Evolutionary conservation across 2,797 vertebrate genomes (phyloP).

Genomic region (Staurois parvus): DNA sequence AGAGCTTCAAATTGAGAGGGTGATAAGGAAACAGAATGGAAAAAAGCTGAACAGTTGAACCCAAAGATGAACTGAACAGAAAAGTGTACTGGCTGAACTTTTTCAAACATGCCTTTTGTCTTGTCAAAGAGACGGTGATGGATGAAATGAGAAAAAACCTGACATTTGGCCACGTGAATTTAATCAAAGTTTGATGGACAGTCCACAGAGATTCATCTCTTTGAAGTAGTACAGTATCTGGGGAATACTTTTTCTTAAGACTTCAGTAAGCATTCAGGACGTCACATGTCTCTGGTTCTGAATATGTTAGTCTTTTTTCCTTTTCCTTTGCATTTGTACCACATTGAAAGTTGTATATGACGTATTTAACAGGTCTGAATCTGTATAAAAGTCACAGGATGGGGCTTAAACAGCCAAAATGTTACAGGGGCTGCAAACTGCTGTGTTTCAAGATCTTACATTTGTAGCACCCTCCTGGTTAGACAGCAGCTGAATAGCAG

Average conservation of each 20-base stretch:
- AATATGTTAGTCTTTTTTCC: too few relatives aligned
- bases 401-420: too few relatives aligned
- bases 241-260: neutral
- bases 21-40: constrained; percentile 49
- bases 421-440: too few relatives aligned
- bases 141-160: constrained; percentile 26
- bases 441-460: too few relatives aligned
- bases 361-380: too few relatives aligned
- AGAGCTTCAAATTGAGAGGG: constrained; percentile 29
- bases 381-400: too few relatives aligned
- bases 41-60: constrained; percentile 45
- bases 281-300: neutral
- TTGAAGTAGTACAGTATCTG: neutral
- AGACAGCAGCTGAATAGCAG: too few relatives aligned
- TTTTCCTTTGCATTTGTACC: too few relatives aligned
- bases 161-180: constrained; percentile 42
- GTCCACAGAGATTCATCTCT: neutral
- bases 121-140: constrained; percentile 24
- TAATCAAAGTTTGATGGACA: constrained; percentile 24
- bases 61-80: constrained; percentile 32
- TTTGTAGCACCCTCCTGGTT: too few relatives aligned
- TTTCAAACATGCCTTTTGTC: constrained; percentile 12
- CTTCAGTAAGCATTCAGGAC: neutral
- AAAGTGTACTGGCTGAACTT: constrained; percentile 40
- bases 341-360: too few relatives aligned